Conservation (phyloP, 2,797 vertebrate species). For the Takifugu rubripes region DNA sequence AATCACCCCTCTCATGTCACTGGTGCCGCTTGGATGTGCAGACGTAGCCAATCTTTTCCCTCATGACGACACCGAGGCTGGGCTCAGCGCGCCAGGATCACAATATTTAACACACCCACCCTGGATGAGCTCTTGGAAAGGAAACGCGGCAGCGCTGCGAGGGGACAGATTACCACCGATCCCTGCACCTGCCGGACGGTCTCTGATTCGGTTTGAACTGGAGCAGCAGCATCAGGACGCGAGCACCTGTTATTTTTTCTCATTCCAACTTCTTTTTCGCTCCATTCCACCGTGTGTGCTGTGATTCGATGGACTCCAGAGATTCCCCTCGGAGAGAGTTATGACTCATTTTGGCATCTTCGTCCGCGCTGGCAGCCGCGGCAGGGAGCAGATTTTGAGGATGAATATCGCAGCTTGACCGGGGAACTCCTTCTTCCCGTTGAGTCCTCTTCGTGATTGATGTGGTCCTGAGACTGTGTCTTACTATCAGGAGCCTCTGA, state of each 20-base stretch:
- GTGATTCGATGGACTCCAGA: constrained; percentile 20
- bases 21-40: constrained; percentile 69
- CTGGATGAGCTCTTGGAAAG: constrained; percentile 58
- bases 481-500: constrained; percentile 33
- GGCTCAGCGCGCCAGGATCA: constrained; percentile 79
- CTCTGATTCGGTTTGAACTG: constrained; percentile 33
- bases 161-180: constrained; percentile 55
- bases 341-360: constrained; percentile 41
- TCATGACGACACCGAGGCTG: constrained; percentile 89
- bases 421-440: constrained; percentile 8
- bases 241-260: constrained; percentile 38
- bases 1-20: constrained; percentile 75
- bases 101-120: constrained; percentile 90
- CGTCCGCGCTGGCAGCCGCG: constrained; percentile 39
- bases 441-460: constrained; percentile 11
- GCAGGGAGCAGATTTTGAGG: constrained; percentile 55
- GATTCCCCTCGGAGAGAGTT: constrained; percentile 33
- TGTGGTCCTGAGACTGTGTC: constrained; percentile 25
- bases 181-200: constrained; percentile 71
- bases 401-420: constrained; percentile 50
- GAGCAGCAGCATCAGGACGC: constrained; percentile 36
- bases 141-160: constrained; percentile 41
- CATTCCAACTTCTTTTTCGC: not conserved
- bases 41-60: constrained; percentile 87
- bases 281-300: not conserved